A percentile compares a stretch with the other conserved stretches of the same genome.
Conservation (phyloP, 2,797 vertebrate genomes). For the Macroramphosus scolopax region DNA sequence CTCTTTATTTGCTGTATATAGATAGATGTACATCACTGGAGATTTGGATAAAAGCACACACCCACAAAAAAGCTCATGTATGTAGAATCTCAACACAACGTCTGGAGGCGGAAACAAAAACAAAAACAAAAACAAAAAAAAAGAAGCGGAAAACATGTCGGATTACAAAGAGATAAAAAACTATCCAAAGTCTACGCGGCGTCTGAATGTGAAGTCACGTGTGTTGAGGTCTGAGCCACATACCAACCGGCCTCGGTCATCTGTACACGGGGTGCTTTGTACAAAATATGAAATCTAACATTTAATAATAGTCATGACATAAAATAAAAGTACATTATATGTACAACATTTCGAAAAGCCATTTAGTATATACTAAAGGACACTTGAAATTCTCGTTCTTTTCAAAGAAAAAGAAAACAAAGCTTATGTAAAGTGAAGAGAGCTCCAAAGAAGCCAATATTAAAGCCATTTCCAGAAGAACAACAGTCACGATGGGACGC, state of each 20-base stretch:
- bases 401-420: conserved; percentile 57
- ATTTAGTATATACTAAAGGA: conserved; percentile 90
- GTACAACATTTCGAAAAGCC: conserved; percentile 94
- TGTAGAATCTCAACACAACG: conserved; percentile 82
- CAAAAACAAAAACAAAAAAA: conserved; percentile 62
- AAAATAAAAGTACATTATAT: conserved; percentile 96
- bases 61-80: conserved; percentile 85
- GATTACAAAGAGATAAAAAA: conserved; percentile 88
- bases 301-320: conserved; percentile 85
- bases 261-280: conserved; percentile 94
- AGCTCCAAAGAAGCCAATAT: conserved; percentile 76
- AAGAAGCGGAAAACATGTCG: conserved; percentile 72
- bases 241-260: conserved; percentile 86
- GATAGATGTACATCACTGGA: conserved; percentile 87
- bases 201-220: conserved; percentile 83
- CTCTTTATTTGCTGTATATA: conserved; percentile 95
- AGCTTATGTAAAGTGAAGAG: conserved; percentile 69
- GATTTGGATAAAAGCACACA: conserved; percentile 92
- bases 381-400: conserved; percentile 84
- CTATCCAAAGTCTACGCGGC: conserved; percentile 70
- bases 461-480: conserved; percentile 83
- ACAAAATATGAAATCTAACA: conserved; percentile 94
- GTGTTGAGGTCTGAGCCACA: conserved; percentile 86
- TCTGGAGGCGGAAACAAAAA: conserved; percentile 75
- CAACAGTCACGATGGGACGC: conserved; percentile 64